Evolutionary conservation across 2,888 invertebrate species (phyloP).

Genomic region (Leptarthrus brevirostris): DNA sequence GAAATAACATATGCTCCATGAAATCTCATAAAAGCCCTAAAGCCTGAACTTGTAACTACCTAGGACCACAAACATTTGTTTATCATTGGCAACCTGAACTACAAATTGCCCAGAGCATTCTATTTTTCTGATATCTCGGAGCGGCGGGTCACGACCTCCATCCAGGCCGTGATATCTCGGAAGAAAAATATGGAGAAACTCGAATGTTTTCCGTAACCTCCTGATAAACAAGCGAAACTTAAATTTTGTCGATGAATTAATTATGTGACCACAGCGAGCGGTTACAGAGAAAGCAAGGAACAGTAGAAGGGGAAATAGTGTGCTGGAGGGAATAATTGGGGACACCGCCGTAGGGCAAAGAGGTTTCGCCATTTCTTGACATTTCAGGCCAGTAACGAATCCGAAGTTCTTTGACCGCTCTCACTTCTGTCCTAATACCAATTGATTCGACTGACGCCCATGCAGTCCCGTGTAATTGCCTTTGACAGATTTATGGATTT

Average conservation of each 20-base stretch:
- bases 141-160: conserved; percentile 26
- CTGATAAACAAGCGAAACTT: conserved; percentile 11
- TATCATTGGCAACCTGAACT: conserved; percentile 32
- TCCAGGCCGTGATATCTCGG: not conserved
- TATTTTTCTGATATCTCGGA: not conserved
- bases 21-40: not conserved
- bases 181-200: conserved; percentile 6
- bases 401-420: not conserved
- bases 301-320: not conserved
- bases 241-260: conserved; percentile 35
- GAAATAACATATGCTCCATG: conserved; percentile 13
- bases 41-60: not conserved
- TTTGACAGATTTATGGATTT: conserved; percentile 47
- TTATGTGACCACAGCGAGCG: conserved; percentile 6
- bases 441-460: conserved; percentile 32
- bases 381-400: not conserved
- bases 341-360: not conserved
- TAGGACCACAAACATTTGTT: conserved; percentile 26
- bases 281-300: not conserved
- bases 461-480: conserved; percentile 35
- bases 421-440: conserved; percentile 17
- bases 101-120: not conserved
- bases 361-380: not conserved
- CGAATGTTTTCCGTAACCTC: not conserved
- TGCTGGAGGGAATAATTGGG: conserved; percentile 3